Base-by-base conservation (phyloP, 1,140 invertebrate species). In the Pseudomyrmex cubaensis region DNA sequence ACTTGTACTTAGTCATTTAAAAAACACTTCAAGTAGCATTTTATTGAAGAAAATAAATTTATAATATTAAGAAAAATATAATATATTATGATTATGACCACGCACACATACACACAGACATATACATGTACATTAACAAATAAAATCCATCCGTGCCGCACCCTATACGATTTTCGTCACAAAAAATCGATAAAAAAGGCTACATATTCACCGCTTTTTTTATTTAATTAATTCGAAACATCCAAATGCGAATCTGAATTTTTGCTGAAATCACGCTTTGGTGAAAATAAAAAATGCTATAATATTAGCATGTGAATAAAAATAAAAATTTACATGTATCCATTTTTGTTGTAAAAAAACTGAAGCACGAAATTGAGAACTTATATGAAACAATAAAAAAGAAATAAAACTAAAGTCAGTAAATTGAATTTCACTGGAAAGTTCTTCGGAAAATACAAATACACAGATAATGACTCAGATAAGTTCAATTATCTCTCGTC, bases 141-240 rank as follows among this genome's bases (percentile, higher is more conserved):
- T 5, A 20, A 57, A 56, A 25, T 35, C 20, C 35, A 13, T 46
- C 5, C 22, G 64, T 59, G 76, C 66, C 76, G 76, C 76, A 80
- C 66, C 56, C 54, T 72, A 44, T 15, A 15, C n/a, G 62, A 66
- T 54, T 76, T 66, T 35, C 20, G 20, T 61, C 44, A 70, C 35
- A 61, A 61, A 35, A 70, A 25, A n/a, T 69, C 54, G 3, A 52
- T 2, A 20, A 35, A 54, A 69, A 22, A 44, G 50, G n/a, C 52
- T 13, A 46, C 56, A 25, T 12, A 52, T 17, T 35, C 20, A 50
- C n/a, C 63, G 35, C 63, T 54, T n/a, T 1, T 54, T 56, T 52
- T 20, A 13, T 70, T 20, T 9, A 13, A 78, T 46, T 70, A n/a
- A 80, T 48, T 46, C 57, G 5, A 35, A 35, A 7, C 35, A 35